Evolutionary conservation across 2,113 vertebrate species (phyloP).

Genomic region (Equus quagga): DNA sequence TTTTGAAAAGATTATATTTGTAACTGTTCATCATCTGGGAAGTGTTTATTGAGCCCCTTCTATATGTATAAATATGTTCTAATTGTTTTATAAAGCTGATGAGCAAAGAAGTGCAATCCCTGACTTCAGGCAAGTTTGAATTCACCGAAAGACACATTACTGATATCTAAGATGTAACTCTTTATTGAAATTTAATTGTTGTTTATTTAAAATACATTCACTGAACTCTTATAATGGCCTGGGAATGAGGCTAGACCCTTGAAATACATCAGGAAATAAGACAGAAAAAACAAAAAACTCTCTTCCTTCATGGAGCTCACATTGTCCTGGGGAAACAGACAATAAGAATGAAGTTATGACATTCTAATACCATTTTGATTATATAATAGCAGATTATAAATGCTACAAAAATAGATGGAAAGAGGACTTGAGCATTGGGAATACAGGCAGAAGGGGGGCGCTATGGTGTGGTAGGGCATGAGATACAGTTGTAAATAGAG

Average conservation of each 20-base stretch:
- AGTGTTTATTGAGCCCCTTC: conserved; percentile 7
- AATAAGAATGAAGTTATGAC: neutral
- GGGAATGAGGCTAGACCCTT: neutral
- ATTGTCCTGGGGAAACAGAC: neutral
- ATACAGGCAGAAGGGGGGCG: rapidly evolving
- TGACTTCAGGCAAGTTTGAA: neutral
- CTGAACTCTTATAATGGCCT: neutral
- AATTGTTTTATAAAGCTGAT: neutral
- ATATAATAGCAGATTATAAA: neutral
- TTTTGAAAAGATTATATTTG: conserved; percentile 48
- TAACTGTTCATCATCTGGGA: conserved; percentile 33
- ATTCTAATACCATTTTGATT: neutral
- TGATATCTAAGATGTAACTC: neutral
- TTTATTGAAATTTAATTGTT: neutral
- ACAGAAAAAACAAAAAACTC: neutral
- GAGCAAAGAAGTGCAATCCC: neutral
- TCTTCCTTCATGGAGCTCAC: neutral
- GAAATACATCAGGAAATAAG: neutral
- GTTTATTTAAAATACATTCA: neutral
- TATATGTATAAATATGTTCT: neutral
- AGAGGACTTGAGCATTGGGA: rapidly evolving
- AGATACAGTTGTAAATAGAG: neutral
- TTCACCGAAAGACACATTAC: neutral
- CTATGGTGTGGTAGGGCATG: rapidly evolving
- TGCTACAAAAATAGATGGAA: neutral